Evolutionary conservation across 1,140 invertebrate species (phyloP), one percentile per base, ranked within the genome.

Genomic region (Lordiphosa stackelbergi): DNA sequence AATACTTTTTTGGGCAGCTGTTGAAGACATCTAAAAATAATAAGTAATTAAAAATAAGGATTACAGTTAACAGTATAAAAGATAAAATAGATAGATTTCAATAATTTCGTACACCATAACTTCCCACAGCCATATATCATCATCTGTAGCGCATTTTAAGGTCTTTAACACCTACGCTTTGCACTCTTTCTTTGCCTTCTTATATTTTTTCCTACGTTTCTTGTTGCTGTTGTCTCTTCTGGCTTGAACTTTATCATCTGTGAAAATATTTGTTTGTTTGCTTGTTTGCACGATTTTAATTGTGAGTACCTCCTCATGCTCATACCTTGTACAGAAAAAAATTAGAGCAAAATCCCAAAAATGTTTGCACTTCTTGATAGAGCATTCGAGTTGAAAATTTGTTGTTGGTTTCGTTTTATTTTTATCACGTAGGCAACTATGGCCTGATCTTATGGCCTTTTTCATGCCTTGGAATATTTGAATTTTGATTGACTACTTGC

Each of bases 211-310:
- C n/a, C 19, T n/a, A 4, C 22, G 22, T 46, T 43, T 34, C 9
- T 43, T 40, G 34, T 34, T 45, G 13, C 56, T 40, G 42, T 12
- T 40, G 16, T 42, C 46, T 53, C 51, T 41, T 53, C 47, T 56
- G 35, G 57, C 58, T 57, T 79, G 77, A 73, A 83, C 77, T 83
- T 66, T 83, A 83, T 83, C 77, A 83, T 83, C 77, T 83, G 77
- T 83, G 77, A 83, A 83, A 83, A 83, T 83, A 83, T 83, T 83
- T 83, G 78, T 77, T 51, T 81, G 69, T 83, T 81, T 81, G 74
- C 55, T 53, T 79, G 53, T 79, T 79, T 81, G 60, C 73, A 65
- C 68, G 57, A 81, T 81, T 81, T 81, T 81, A 81, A 81, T 81
- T 81, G 77, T 81, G 60, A 62, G 60, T 69, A 69, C 35, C 34